Conservation (phyloP, 2,113 vertebrate species). For the Benthochromis sp. region DNA sequence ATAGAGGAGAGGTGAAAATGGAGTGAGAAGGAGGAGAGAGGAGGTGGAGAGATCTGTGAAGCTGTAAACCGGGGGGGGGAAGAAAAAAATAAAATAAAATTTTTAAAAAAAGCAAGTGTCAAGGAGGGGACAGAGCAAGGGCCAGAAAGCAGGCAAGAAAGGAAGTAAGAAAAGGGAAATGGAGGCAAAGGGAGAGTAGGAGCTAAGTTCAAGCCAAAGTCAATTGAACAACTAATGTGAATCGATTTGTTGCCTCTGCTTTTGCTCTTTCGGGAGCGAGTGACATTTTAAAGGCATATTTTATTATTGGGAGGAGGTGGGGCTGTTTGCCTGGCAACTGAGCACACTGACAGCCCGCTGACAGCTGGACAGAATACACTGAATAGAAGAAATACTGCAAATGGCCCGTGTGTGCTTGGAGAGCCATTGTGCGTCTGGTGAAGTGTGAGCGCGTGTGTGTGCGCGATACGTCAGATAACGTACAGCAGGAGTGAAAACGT, state of each 20-base stretch:
- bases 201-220: constrained; percentile 70
- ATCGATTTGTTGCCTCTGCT: constrained; percentile 72
- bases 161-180: not conserved
- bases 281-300: constrained; percentile 78
- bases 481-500: not conserved
- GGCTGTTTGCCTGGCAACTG: constrained; percentile 54
- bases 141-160: not conserved
- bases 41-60: not conserved
- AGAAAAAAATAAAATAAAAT: not conserved
- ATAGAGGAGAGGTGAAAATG: not conserved
- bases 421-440: constrained; percentile 15
- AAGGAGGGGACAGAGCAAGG: not conserved
- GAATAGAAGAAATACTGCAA: constrained; percentile 52
- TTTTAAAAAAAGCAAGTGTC: not conserved
- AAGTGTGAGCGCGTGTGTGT: not conserved
- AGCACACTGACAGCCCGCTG: constrained; percentile 51
- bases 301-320: constrained; percentile 65
- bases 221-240: constrained; percentile 79
- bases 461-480: constrained; percentile 10
- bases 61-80: not conserved
- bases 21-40: not conserved
- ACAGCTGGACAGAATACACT: constrained; percentile 55
- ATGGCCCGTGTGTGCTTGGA: constrained; percentile 27
- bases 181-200: constrained; percentile 21
- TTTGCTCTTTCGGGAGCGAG: constrained; percentile 63